A percentile compares a stretch with the other conserved stretches of the same genome.
Evolutionary conservation across 2,113 vertebrate genomes (phyloP).

Genomic region (Felis catus): DNA sequence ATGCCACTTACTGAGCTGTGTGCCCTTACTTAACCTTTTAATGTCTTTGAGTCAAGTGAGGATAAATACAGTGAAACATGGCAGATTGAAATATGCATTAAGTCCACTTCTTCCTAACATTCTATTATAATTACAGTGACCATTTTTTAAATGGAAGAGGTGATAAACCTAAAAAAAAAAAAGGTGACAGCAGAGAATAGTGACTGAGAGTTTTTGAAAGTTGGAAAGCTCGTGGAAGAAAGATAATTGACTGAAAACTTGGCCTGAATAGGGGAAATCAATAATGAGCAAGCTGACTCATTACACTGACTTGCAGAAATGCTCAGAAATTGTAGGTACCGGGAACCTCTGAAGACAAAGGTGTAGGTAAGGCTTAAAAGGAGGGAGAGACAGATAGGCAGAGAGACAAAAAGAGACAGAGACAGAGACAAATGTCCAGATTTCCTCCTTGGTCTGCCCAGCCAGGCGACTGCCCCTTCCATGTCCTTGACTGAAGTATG

Average conservation of each 20-base stretch:
- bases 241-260: not conserved
- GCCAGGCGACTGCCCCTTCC: not conserved
- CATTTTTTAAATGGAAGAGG: not conserved
- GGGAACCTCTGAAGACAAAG: not conserved
- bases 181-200: not conserved
- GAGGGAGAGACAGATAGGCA: not conserved
- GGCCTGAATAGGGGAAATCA: not conserved
- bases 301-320: not conserved
- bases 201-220: not conserved
- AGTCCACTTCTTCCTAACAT: not conserved
- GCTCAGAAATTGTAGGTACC: not conserved
- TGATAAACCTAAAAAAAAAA: not conserved
- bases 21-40: not conserved
- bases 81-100: not conserved
- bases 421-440: not conserved
- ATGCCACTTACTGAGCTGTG: not conserved
- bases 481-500: not conserved
- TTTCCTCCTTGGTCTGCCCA: not conserved
- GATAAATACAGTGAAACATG: not conserved
- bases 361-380: not conserved
- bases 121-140: not conserved
- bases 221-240: not conserved
- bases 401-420: not conserved
- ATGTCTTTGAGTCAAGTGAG: not conserved
- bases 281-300: not conserved